Conservation (phyloP, 2,113 vertebrate species). For the Solenodon paradoxus region DNA sequence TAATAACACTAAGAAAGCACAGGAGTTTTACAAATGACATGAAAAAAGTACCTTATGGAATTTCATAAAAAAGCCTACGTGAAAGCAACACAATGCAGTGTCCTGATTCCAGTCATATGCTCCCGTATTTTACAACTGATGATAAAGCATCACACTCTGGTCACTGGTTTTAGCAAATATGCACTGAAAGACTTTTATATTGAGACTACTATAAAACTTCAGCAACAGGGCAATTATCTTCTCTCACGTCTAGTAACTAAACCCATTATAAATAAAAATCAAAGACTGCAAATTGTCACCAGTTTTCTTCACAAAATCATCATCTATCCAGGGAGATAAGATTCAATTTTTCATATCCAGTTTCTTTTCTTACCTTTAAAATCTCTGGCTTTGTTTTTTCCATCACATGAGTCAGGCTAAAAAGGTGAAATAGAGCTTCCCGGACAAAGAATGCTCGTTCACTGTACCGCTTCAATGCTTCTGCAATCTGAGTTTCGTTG, state of each 20-base stretch:
- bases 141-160: neutral
- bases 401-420: constrained; percentile 96
- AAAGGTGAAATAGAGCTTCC: constrained; percentile 98
- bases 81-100: neutral
- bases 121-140: neutral
- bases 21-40: neutral
- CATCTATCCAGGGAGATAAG: neutral
- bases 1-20: constrained; percentile 4
- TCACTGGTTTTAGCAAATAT: constrained; percentile 26
- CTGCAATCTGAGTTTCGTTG: constrained; percentile 97
- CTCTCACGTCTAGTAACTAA: constrained; percentile 18
- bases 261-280: constrained; percentile 13
- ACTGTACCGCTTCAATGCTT: constrained; percentile 95
- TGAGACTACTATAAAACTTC: constrained; percentile 28
- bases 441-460: constrained; percentile 97
- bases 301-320: constrained; percentile 43
- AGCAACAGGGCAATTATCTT: neutral
- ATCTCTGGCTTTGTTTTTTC: constrained; percentile 97
- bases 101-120: neutral
- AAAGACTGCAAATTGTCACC: constrained; percentile 3
- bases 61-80: neutral
- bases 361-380: constrained; percentile 89
- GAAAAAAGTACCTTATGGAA: neutral
- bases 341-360: neutral
- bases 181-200: neutral